These are phyloP conservation scores for Andrena haemorrhoa DNA, from an alignment of 2,888 invertebrate species.

Conservation along the genomic window DNA sequence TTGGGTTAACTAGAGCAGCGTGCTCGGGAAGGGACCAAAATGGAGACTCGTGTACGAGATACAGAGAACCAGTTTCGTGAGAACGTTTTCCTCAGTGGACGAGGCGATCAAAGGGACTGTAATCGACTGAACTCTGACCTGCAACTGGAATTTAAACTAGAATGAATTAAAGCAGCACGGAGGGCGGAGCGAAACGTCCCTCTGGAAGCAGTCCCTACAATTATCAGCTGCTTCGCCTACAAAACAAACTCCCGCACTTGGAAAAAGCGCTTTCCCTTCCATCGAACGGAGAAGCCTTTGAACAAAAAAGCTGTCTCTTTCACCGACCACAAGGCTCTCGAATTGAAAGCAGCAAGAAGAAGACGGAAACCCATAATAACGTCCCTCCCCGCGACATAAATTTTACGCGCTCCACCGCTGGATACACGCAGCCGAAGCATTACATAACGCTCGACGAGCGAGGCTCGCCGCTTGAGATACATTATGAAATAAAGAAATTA, in stretches of 20 bases:
- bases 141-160: slow-evolving; percentile 61
- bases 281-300: no score
- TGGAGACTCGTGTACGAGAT: slow-evolving; percentile 39
- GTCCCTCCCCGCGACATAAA: slow-evolving; percentile 4
- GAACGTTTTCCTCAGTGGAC: slow-evolving; percentile 62
- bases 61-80: slow-evolving; percentile 63
- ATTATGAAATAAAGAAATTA: slow-evolving; percentile 35
- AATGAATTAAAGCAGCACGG: slow-evolving; percentile 58
- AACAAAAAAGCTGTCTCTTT: no score
- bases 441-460: slow-evolving; percentile 20
- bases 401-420: background rate
- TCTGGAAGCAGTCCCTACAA: slow-evolving; percentile 2
- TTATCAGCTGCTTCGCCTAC: slow-evolving; percentile 17
- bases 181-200: slow-evolving; percentile 22
- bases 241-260: slow-evolving; percentile 11
- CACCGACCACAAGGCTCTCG: no score
- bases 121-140: slow-evolving; percentile 70
- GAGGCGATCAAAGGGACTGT: slow-evolving; percentile 70
- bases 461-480: slow-evolving; percentile 2
- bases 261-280: no score
- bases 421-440: slow-evolving; percentile 1
- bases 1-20: slow-evolving; percentile 62
- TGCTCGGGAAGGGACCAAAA: slow-evolving; percentile 51
- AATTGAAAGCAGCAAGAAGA: background rate
- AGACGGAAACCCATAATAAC: background rate